Base-by-base conservation (phyloP, 2,797 vertebrate genomes). In the Anguilla obscura region DNA sequence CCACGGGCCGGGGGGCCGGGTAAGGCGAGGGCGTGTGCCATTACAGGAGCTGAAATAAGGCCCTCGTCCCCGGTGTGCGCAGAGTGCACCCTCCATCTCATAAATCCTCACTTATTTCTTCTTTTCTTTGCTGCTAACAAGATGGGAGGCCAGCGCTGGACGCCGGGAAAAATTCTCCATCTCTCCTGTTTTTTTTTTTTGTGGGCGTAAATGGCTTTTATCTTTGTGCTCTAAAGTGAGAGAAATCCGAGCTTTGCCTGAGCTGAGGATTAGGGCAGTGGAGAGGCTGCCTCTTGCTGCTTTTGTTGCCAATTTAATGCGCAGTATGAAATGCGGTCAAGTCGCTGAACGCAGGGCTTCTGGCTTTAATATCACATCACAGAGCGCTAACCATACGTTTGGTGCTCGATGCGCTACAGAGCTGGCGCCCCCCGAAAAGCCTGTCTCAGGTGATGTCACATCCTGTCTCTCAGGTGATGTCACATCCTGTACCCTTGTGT, bases 271-370 rank as follows among this genome's bases (percentile, higher is more conserved):
- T 87, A 27, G 48, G 12, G 27, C 58, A 30, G 45, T 56, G 40
- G 80, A 85, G 60, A 30, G 2, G 30, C 48, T 85, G 16, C 16
- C 16, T 71, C 56, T 60, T 27, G 9, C 14, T 36, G 79, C 79
- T 58, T 69, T 84, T 58, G 8, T 80, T 85, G 87, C 87, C 87
- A 84, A 71, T 54, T 87, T 56, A 63, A 87, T 82, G 48, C 60
- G 40, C 45, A 52, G 74, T 52, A 63, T 66, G 48, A 74, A 36
- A 85, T 0, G 30, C 24, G 45, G 84, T 36, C 14, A 60, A 36
- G 50, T 27, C 9, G 33, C n/a, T 18, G 48, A 50, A 8, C 18
- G 45, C 8, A 54, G 60, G 40, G 10, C 71, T 36, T 36, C 83
- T 33, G 82, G n/a, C 48, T 85, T 84, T 74, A 27, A 83, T 60